phyloP scores from a whole-genome alignment of 2,888 invertebrate genomes.

The Byasa hedistus region DNA sequence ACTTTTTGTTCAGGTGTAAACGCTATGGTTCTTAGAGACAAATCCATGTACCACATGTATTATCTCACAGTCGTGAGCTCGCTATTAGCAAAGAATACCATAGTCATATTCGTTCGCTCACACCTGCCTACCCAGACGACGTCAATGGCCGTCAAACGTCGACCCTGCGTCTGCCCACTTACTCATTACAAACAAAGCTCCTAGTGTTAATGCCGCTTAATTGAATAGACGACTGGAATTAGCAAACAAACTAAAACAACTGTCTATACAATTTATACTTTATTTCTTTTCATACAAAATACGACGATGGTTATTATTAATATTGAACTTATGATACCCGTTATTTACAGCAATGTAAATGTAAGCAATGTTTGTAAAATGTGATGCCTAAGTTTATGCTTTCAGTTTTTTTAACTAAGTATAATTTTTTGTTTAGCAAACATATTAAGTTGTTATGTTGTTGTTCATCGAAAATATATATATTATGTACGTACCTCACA shows the following conservation, averaged over 20 bases:
- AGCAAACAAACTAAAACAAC: conserved; percentile 10
- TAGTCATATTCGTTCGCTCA: conserved; percentile 41
- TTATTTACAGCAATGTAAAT: no score
- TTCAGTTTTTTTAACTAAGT: no score
- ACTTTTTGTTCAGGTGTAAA: conserved; percentile 17
- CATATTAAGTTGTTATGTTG: no score
- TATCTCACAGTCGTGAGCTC: conserved; percentile 37
- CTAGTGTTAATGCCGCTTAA: conserved; percentile 36
- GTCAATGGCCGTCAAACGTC: conserved; percentile 76
- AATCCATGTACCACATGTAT: conserved; percentile 27
- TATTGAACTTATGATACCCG: no score
- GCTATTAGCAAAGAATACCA: conserved; percentile 41
- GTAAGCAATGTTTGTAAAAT: no score
- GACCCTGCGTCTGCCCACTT: conserved; percentile 41
- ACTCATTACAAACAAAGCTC: conserved; percentile 41
- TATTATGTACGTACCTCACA: no score
- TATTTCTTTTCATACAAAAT: neutral
- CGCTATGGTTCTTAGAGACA: conserved; percentile 21
- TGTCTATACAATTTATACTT: neutral
- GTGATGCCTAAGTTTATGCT: no score
- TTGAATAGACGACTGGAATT: conserved; percentile 31
- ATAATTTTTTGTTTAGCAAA: no score
- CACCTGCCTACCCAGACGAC: conserved; percentile 64
- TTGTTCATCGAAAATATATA: no score
- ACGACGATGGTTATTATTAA: no score